These are phyloP conservation scores for Caenorhabditis inopinata DNA, from an alignment of 1,140 invertebrate genomes.

Conservation along the genomic window DNA sequence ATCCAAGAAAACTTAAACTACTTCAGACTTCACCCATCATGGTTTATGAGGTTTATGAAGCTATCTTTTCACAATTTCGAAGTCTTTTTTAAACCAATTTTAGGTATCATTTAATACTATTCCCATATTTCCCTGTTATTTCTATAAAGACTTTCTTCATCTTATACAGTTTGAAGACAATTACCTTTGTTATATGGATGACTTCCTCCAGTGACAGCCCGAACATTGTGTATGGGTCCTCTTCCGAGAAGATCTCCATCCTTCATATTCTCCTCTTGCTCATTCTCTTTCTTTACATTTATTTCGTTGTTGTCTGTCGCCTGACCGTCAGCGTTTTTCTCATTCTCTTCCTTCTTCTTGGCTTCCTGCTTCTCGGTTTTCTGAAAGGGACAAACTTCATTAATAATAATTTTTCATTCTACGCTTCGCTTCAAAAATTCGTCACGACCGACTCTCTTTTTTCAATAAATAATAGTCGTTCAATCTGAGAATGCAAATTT, in stretches of 20 bases:
- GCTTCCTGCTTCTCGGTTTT: background rate
- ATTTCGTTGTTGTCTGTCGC: slow-evolving; percentile 14
- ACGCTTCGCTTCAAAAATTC: background rate
- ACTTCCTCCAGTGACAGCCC: background rate
- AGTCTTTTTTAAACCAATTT: too few relatives aligned
- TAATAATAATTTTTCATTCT: slow-evolving; percentile 24
- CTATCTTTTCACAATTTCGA: too few relatives aligned
- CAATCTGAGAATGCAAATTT: too few relatives aligned
- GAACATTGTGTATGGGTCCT: slow-evolving; percentile 57
- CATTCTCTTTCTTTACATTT: background rate
- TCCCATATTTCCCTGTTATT: background rate
- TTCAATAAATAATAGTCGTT: too few relatives aligned
- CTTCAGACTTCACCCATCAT: too few relatives aligned
- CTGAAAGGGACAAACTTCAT: slow-evolving; percentile 22
- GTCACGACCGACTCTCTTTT: background rate
- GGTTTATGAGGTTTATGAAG: too few relatives aligned
- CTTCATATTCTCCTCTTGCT: slow-evolving; percentile 35
- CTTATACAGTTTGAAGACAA: too few relatives aligned
- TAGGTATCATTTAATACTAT: too few relatives aligned
- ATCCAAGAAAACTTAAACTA: too few relatives aligned
- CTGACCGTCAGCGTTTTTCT: slow-evolving; percentile 28
- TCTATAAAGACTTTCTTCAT: too few relatives aligned
- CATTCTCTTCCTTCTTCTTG: slow-evolving; percentile 26
- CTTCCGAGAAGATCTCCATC: slow-evolving; percentile 58
- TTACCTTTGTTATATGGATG: slow-evolving; percentile 42